phyloP scores from a whole-genome alignment of 2,113 vertebrate genomes.

The Brevimyrus niger region DNA sequence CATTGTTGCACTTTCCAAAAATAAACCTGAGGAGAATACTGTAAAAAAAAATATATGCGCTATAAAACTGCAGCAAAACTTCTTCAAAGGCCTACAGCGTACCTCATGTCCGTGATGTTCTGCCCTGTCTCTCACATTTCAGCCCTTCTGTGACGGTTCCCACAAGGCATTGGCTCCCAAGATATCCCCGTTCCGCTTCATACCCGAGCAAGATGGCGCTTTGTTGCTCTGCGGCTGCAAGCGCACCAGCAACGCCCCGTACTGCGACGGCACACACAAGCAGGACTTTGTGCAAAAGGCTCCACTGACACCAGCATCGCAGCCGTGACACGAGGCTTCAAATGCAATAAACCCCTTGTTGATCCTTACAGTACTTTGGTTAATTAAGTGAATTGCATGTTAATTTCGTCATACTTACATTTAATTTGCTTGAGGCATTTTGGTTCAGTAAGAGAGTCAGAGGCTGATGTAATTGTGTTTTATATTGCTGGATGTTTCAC shows the following conservation, averaged over 20 bases:
- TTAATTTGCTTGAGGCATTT: not conserved
- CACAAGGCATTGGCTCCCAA: slow-evolving; percentile 57
- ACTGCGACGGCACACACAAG: slow-evolving; percentile 74
- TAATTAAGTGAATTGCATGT: not conserved
- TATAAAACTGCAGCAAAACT: not conserved
- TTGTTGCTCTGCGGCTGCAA: slow-evolving; percentile 76
- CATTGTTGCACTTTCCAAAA: not conserved
- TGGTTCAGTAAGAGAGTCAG: not conserved
- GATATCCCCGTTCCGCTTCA: slow-evolving; percentile 66
- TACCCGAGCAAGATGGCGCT: slow-evolving; percentile 35
- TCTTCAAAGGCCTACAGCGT: not conserved
- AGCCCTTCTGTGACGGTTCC: slow-evolving; percentile 82
- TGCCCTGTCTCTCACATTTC: not conserved
- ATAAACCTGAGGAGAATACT: not conserved
- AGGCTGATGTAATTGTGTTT: not conserved
- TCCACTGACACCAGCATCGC: not conserved
- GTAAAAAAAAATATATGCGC: not conserved
- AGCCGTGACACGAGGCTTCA: not conserved
- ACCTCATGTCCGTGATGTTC: not conserved
- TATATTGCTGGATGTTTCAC: not conserved
- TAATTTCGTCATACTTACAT: no score
- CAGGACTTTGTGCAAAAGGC: slow-evolving; percentile 40
- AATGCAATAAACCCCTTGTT: not conserved
- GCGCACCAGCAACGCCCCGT: slow-evolving; percentile 61
- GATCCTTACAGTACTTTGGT: not conserved